Percentiles rank a stretch among this genome's conserved stretches.
Conservation (phyloP, 2,888 invertebrate genomes). For the Anthophora plumipes region DNA sequence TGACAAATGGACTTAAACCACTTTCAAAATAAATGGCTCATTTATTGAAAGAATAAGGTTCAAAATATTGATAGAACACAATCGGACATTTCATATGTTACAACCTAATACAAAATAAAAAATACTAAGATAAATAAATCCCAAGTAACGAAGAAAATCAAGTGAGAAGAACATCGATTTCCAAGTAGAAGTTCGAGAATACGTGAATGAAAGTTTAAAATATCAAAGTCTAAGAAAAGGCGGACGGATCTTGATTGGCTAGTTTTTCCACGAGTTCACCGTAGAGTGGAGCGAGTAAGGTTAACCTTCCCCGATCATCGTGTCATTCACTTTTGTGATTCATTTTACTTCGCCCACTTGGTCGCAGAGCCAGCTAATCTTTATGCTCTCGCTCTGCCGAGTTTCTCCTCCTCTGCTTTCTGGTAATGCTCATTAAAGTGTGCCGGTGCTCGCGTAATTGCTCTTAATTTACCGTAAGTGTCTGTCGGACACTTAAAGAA, state of each 20-base stretch:
- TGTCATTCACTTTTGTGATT: constrained; percentile 79
- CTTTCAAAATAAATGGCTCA: too few species aligned
- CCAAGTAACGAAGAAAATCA: too few species aligned
- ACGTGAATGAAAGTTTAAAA: neutral
- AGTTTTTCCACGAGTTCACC: neutral
- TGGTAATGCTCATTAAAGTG: constrained; percentile 63
- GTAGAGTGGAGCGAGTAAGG: constrained; percentile 62
- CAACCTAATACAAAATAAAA: too few species aligned
- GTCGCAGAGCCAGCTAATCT: constrained; percentile 58
- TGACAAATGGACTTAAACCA: too few species aligned
- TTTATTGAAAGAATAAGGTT: too few species aligned
- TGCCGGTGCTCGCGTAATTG: constrained; percentile 80
- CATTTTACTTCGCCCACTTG: constrained; percentile 72
- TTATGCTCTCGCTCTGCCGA: constrained; percentile 7
- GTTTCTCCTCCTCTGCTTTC: constrained; percentile 22
- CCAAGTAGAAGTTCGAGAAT: too few species aligned
- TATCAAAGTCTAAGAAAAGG: neutral
- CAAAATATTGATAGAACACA: too few species aligned
- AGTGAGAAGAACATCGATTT: too few species aligned
- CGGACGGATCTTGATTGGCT: neutral
- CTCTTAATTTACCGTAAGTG: constrained; percentile 80
- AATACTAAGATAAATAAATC: too few species aligned
- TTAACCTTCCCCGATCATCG: constrained; percentile 76
- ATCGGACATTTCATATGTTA: too few species aligned
- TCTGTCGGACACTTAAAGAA: constrained; percentile 74